Evolutionary conservation across 2,113 vertebrate genomes (phyloP).

Genomic region (Camarhynchus parvulus): DNA sequence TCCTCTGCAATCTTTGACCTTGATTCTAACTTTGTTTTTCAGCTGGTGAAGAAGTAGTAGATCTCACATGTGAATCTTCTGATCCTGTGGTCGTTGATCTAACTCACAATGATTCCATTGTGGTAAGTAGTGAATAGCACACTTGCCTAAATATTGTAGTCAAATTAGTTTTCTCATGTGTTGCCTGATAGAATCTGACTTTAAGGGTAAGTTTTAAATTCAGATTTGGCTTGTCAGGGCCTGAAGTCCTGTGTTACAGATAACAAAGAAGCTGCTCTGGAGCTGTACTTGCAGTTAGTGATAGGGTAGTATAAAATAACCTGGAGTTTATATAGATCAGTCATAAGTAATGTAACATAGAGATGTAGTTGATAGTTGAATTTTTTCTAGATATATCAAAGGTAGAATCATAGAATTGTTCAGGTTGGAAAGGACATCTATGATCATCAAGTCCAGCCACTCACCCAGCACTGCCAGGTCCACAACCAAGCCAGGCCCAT

Average conservation of each 20-base stretch:
- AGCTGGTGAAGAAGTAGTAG: conserved; percentile 91
- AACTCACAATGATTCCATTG: conserved; percentile 89
- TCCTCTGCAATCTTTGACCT: neutral
- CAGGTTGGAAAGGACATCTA: neutral
- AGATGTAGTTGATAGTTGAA: neutral
- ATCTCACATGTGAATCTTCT: conserved; percentile 89
- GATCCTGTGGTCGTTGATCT: conserved; percentile 88
- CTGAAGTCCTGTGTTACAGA: neutral
- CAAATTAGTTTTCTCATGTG: neutral
- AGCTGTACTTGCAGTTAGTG: neutral
- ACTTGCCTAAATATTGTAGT: neutral
- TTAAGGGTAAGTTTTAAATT: neutral
- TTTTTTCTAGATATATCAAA: neutral
- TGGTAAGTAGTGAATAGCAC: conserved; percentile 78
- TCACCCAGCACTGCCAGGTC: neutral
- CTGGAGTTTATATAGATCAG: neutral
- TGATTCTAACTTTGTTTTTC: conserved; percentile 17
- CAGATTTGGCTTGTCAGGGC: neutral
- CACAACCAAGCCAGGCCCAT: neutral
- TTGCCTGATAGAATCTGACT: neutral
- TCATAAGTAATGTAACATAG: neutral
- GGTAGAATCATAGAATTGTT: neutral
- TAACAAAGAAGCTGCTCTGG: neutral
- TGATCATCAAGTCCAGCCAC: accelerated
- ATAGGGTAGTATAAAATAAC: neutral